A percentile compares a stretch with the other conserved stretches of the same genome.
These are phyloP conservation scores for Chrysemys picta DNA, from an alignment of 2,113 vertebrate genomes.

Conservation along the genomic window DNA sequence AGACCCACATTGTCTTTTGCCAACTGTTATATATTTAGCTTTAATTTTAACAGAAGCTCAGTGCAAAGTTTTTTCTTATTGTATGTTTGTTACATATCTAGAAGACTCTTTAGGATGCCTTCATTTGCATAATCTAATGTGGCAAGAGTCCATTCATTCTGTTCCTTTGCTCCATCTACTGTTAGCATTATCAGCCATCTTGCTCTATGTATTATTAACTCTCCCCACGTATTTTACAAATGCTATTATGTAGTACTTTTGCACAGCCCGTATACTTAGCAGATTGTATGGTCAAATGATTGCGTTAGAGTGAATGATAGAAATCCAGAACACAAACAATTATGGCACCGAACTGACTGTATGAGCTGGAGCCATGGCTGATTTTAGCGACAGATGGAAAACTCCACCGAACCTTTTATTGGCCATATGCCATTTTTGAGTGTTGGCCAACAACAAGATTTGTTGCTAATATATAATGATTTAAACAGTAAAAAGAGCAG, in stretches of 20 bases:
- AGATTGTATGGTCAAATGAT: slow-evolving; percentile 50
- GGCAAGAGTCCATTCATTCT: not conserved
- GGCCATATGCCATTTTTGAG: slow-evolving; percentile 81
- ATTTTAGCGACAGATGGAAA: slow-evolving; percentile 82
- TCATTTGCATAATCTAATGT: not conserved
- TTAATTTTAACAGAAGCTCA: not conserved
- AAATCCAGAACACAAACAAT: slow-evolving; percentile 52
- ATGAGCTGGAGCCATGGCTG: slow-evolving; percentile 55
- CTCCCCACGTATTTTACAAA: not conserved
- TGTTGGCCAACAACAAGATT: slow-evolving; percentile 80
- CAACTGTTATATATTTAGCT: not conserved
- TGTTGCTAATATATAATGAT: slow-evolving; percentile 84
- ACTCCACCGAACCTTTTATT: slow-evolving; percentile 77
- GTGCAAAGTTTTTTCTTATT: not conserved
- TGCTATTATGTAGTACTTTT: not conserved
- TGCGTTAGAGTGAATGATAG: slow-evolving; percentile 51
- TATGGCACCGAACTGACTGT: slow-evolving; percentile 54
- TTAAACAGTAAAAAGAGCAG: slow-evolving; percentile 80
- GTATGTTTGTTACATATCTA: not conserved
- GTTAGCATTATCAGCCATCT: not conserved
- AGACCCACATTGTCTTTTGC: not conserved
- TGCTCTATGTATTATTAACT: not conserved
- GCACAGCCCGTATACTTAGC: slow-evolving; percentile 45
- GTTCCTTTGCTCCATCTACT: not conserved
- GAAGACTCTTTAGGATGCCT: not conserved